Percentiles rank a stretch among this genome's conserved stretches.
Conservation (phyloP, 2,113 vertebrate genomes). For the Argyrosomus japonicus region DNA sequence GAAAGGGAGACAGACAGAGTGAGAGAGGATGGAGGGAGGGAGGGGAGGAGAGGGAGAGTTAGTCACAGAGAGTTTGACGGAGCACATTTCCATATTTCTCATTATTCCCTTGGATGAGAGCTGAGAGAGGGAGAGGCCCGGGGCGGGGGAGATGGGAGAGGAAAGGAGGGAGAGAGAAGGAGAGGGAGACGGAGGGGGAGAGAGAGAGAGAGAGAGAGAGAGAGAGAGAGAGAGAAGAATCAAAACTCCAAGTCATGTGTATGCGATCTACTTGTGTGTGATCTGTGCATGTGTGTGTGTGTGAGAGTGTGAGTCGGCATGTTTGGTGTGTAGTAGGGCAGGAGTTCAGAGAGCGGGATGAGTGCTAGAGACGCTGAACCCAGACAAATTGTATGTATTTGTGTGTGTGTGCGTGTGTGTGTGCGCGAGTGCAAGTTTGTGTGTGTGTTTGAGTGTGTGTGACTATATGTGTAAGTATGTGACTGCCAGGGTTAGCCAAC, state of each 20-base stretch:
- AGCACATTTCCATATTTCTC: slow-evolving; percentile 79
- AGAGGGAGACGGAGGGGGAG: slow-evolving; percentile 5
- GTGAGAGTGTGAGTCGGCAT: slow-evolving; percentile 41
- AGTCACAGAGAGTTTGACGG: slow-evolving; percentile 74
- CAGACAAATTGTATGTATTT: slow-evolving; percentile 51
- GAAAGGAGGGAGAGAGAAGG: slow-evolving; percentile 21
- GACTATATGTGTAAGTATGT: slow-evolving; percentile 69
- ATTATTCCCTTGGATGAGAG: slow-evolving; percentile 81
- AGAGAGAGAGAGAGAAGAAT: slow-evolving; percentile 26
- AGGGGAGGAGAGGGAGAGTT: slow-evolving; percentile 62
- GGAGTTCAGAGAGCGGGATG: slow-evolving; percentile 70
- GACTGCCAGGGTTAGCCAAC: slow-evolving; percentile 72
- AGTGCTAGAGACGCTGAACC: slow-evolving; percentile 55
- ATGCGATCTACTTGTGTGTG: slow-evolving; percentile 55
- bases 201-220: slow-evolving; percentile 70
- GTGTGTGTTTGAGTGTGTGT: slow-evolving; percentile 56
- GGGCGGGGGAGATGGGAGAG: slow-evolving; percentile 45
- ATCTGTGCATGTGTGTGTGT: slow-evolving; percentile 20
- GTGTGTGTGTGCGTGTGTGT: slow-evolving; percentile 31
- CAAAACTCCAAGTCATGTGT: slow-evolving; percentile 62
- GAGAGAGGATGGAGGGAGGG: slow-evolving; percentile 26
- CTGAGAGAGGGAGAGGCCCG: slow-evolving; percentile 64
- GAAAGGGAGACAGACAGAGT: slow-evolving; percentile 49
- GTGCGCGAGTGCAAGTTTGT: slow-evolving; percentile 53
- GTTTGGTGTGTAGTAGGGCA: slow-evolving; percentile 63